Evolutionary conservation across 2,113 vertebrate species (phyloP).

Genomic region (Chlorodrepanis virens): DNA sequence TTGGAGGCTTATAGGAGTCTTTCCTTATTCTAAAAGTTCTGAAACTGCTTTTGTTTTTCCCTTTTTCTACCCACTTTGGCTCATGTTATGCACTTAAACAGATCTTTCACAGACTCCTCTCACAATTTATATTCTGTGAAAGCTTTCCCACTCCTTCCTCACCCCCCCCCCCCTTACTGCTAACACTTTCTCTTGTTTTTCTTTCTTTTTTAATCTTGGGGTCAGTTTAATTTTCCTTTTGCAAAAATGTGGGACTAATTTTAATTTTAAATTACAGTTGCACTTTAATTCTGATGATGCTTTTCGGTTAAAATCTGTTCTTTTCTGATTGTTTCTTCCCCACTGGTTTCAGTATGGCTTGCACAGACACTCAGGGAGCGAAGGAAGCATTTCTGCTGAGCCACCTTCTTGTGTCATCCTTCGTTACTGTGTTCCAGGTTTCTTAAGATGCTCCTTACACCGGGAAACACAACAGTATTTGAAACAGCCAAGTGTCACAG

Average conservation of each 20-base stretch:
- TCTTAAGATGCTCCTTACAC: background rate
- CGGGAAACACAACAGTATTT: background rate
- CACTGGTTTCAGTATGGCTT: background rate
- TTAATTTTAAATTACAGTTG: conserved; percentile 41
- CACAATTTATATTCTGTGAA: conserved; percentile 41
- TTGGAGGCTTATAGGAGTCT: background rate
- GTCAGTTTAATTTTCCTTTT: conserved; percentile 37
- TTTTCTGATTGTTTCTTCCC: background rate
- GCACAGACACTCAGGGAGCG: background rate
- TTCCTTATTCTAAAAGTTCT: background rate
- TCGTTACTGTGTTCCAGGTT: background rate
- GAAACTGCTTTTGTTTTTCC: background rate
- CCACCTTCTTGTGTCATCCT: background rate
- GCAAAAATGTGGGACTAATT: conserved; percentile 8
- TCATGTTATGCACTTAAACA: background rate
- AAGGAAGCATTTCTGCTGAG: background rate
- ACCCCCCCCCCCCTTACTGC: background rate
- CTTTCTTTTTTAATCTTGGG: background rate
- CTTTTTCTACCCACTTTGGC: background rate
- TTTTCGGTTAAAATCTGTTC: background rate
- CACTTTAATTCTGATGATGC: background rate
- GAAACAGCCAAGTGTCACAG: background rate
- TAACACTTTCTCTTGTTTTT: conserved; percentile 3
- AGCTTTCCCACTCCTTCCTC: conserved; percentile 31
- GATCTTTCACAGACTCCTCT: conserved; percentile 41